These are phyloP conservation scores for Hystrix cristata DNA, from an alignment of 2,113 vertebrate genomes.

Conservation along the genomic window DNA sequence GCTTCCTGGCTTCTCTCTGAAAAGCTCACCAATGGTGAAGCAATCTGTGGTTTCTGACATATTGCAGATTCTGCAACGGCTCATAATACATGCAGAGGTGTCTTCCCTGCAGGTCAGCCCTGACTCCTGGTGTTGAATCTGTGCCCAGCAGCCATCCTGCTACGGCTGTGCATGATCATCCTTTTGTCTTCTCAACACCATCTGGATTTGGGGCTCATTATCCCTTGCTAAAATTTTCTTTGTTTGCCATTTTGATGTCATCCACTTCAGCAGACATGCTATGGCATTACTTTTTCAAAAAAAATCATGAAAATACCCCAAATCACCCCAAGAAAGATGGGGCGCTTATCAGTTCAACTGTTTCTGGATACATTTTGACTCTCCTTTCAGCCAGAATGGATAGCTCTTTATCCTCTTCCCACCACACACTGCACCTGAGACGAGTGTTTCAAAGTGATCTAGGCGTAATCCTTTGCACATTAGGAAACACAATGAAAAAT, in stretches of 20 bases:
- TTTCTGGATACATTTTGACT: neutral
- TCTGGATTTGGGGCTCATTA: neutral
- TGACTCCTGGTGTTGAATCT: neutral
- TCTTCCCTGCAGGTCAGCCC: neutral
- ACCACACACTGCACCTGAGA: neutral
- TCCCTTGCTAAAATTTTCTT: slow-evolving; percentile 16
- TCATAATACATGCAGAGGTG: fast-evolving
- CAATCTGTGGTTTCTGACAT: neutral
- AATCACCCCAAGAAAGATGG: neutral
- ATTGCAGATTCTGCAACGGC: neutral
- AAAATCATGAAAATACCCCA: neutral
- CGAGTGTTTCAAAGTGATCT: neutral
- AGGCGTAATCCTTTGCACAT: neutral
- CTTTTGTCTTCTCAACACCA: fast-evolving
- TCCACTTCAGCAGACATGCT: neutral
- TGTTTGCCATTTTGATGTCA: neutral
- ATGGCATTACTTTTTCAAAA: neutral
- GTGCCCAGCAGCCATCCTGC: neutral
- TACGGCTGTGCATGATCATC: no score
- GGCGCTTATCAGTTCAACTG: neutral
- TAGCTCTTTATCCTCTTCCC: neutral
- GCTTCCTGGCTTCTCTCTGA: neutral
- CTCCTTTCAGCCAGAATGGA: neutral
- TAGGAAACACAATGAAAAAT: neutral
- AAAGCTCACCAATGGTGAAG: no score